Evolutionary conservation across 2,113 vertebrate species (phyloP).

Genomic region (Nycticorax nycticorax): DNA sequence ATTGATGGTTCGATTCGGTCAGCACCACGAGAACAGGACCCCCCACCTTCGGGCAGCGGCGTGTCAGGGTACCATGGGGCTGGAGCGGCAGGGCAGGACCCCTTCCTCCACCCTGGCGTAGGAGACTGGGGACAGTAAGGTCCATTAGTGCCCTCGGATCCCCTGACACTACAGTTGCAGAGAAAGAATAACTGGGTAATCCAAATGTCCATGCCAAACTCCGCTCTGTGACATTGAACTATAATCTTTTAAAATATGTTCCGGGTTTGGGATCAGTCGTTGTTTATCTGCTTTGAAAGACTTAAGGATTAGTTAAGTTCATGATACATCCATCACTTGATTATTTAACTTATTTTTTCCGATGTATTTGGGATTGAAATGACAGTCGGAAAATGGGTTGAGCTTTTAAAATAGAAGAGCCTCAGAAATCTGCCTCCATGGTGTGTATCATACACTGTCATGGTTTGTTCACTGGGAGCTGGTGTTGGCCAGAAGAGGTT

Average conservation of each 20-base stretch:
- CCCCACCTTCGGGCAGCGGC: fast-evolving
- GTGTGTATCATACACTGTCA: too few species aligned
- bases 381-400: not conserved
- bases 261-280: slow-evolving; percentile 44
- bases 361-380: not conserved
- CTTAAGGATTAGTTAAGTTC: slow-evolving; percentile 45
- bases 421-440: not conserved
- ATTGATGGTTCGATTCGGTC: fast-evolving
- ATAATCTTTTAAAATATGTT: slow-evolving; percentile 54
- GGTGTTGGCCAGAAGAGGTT: not conserved
- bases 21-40: not conserved
- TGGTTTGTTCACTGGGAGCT: not conserved
- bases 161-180: not conserved
- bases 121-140: not conserved
- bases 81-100: not conserved
- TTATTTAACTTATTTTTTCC: slow-evolving; percentile 52
- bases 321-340: slow-evolving; percentile 50
- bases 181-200: not conserved
- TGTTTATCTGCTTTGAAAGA: slow-evolving; percentile 59
- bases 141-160: not conserved
- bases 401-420: not conserved
- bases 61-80: not conserved
- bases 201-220: not conserved
- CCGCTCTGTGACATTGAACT: slow-evolving; percentile 43
- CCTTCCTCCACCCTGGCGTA: not conserved